A percentile compares a stretch with the other conserved stretches of the same genome.
Evolutionary conservation across 2,888 invertebrate genomes (phyloP).

Genomic region (Eristalis arbustorum): DNA sequence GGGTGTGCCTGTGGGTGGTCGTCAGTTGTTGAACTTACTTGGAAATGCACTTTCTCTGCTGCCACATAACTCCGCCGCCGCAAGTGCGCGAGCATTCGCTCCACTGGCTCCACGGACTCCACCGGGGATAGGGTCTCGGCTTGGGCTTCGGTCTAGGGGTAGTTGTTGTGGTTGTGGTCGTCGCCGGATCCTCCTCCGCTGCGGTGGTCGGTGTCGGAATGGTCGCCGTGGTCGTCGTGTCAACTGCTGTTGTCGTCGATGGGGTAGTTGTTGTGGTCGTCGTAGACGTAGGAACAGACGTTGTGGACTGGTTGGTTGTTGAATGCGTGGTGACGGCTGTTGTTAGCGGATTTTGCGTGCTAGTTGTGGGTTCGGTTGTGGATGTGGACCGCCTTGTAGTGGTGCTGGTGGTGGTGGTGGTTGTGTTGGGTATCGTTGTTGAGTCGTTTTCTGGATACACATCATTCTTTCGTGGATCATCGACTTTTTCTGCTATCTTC

Average conservation of each 20-base stretch:
- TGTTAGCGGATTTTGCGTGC: neutral
- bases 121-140: constrained; percentile 81
- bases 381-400: constrained; percentile 19
- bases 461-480: constrained; percentile 75
- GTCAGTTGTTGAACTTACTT: constrained; percentile 73
- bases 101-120: constrained; percentile 92
- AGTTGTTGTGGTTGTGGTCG: constrained; percentile 65
- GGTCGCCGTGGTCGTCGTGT: constrained; percentile 49
- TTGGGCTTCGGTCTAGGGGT: constrained; percentile 73
- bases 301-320: constrained; percentile 15
- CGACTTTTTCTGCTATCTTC: constrained; percentile 49
- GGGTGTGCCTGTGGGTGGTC: constrained; percentile 59
- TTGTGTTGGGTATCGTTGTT: constrained; percentile 58
- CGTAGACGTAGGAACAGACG: constrained; percentile 19
- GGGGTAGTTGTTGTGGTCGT: constrained; percentile 28
- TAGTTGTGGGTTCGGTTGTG: constrained; percentile 26
- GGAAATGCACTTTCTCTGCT: constrained; percentile 78
- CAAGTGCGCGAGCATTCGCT: constrained; percentile 90
- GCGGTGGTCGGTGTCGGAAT: constrained; percentile 20
- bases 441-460: constrained; percentile 76
- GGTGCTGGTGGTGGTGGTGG: constrained; percentile 27
- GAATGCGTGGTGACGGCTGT: neutral
- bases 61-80: constrained; percentile 87
- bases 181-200: neutral
- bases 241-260: constrained; percentile 41